Evolutionary conservation across 2,797 vertebrate genomes (phyloP), one percentile per base, ranked within the genome.

Genomic region (Ciconia nigra): DNA sequence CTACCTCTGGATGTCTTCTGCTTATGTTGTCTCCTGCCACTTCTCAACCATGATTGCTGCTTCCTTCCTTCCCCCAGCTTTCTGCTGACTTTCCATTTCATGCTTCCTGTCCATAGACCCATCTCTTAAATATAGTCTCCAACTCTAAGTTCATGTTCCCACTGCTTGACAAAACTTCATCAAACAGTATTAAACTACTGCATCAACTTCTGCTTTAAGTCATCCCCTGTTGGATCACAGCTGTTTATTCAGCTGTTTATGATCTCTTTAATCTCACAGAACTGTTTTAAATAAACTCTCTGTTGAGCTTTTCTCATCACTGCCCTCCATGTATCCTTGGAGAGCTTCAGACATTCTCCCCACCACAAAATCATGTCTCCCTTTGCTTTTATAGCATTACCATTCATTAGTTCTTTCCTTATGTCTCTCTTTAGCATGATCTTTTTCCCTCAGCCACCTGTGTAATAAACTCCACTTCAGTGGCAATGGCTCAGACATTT

Each of bases 211-310:
- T 91, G 44, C 37, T 83, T 67, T 63, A 82, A 66, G 18, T 55
- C 61, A 37, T 41, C 15, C 42, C 17, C 1, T 1, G 20, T 37
- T n/a, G n/a, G n/a, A n/a, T n/a, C n/a, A n/a, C n/a, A n/a, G n/a
- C n/a, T n/a, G n/a, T n/a, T n/a, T 66, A 31, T 21, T 65, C 37
- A 87, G 58, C 44, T 72, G 33, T 46, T 90, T 61, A 51, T 22
- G 18, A 35, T 11, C 63, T 83, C 10, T 46, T 88, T 54, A 78
- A 87, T 58, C 19, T 84, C 71, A 80, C 9, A 26, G 18, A 79
- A 62, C 24, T 44, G 7, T 59, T 92, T 79, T 52, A 41, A 83
- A 26, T 14, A 41, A 86, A 31, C 18, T 52, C 19, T 89, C 57
- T 37, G 37, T 19, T 49, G 41, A 57, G 8, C 3, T 59, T 83